Evolutionary conservation across 2,797 vertebrate species (phyloP), one percentile per base, ranked within the genome.

Genomic region (Knipowitschia caucasica): DNA sequence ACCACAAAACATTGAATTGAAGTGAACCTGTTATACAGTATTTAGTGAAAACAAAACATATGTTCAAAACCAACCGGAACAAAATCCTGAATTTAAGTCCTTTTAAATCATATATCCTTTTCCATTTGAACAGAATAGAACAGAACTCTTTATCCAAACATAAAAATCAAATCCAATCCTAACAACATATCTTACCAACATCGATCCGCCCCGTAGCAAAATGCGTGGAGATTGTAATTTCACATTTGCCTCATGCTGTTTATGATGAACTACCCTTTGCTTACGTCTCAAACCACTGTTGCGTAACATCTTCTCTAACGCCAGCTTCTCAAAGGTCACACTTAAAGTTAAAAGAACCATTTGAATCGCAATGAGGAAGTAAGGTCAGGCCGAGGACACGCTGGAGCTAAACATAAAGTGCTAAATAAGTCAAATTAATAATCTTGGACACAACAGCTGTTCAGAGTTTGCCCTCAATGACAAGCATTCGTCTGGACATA

Each of bases 201-300:
- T n/a, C n/a, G n/a, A n/a, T n/a, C n/a, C n/a, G n/a, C n/a, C n/a
- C n/a, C n/a, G n/a, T n/a, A n/a, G n/a, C n/a, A n/a, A n/a, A n/a
- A n/a, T n/a, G n/a, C n/a, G n/a, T n/a, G n/a, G n/a, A n/a, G n/a
- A n/a, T n/a, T n/a, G n/a, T n/a, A n/a, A n/a, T n/a, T n/a, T 36
- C 34, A 17, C 7, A n/a, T 36, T 36, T 30, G 27, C 3, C 6
- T 30, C 10, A 30, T 30, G 34, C 17, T 27, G 50, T 43, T 18
- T 57, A 42, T 55, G 66, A 72, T 31, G 20, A 71, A 10, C 10
- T 30, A 30, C 27, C 38, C 10, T 23, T 5, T 23, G 20, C 2
- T n/a, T 24, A 23, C 8, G 11, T 24, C n/a, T 11, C 10, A 24
- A 76, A 71, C 18, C 27, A 21, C 12, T 23, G 11, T 14, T 49